Percentiles rank a stretch among this genome's conserved stretches.
These are phyloP conservation scores for Steinernema feltiae DNA, from an alignment of 1,140 invertebrate genomes.

Conservation along the genomic window DNA sequence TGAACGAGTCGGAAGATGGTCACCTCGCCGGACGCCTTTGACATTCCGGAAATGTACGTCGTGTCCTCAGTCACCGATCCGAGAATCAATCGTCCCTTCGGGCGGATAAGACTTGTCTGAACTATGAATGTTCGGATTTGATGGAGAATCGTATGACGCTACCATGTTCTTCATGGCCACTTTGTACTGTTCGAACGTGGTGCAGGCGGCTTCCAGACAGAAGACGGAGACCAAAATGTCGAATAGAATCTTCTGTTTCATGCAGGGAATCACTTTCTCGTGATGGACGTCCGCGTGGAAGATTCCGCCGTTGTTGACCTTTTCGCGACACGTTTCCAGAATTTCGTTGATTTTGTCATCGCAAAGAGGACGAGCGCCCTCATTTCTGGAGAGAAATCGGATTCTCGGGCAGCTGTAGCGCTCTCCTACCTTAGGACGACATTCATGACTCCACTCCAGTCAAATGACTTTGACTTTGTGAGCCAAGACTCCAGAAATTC, in stretches of 20 bases:
- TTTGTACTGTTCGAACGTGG: conserved; percentile 40
- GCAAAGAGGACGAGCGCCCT: conserved; percentile 10
- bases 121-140: conserved; percentile 16
- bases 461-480: conserved; percentile 16
- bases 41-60: conserved; percentile 43
- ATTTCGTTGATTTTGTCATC: neutral
- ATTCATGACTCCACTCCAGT: conserved; percentile 34
- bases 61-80: conserved; percentile 48
- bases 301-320: conserved; percentile 42
- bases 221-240: conserved; percentile 46
- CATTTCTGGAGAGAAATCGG: conserved; percentile 18
- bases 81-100: conserved; percentile 41
- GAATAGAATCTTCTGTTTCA: conserved; percentile 12
- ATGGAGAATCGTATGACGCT: conserved; percentile 9
- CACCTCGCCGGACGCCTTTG: conserved; percentile 18
- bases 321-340: neutral
- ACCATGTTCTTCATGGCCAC: conserved; percentile 47
- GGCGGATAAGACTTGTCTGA: conserved; percentile 40
- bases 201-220: conserved; percentile 47
- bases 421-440: conserved; percentile 27
- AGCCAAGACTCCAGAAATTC: conserved; percentile 38
- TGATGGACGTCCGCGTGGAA: conserved; percentile 44
- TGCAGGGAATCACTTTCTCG: conserved; percentile 28
- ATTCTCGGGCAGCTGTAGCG: conserved; percentile 21
- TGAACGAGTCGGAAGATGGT: conserved; percentile 39